These are phyloP conservation scores for Rynchops niger DNA, from an alignment of 2,113 vertebrate species.

Conservation along the genomic window DNA sequence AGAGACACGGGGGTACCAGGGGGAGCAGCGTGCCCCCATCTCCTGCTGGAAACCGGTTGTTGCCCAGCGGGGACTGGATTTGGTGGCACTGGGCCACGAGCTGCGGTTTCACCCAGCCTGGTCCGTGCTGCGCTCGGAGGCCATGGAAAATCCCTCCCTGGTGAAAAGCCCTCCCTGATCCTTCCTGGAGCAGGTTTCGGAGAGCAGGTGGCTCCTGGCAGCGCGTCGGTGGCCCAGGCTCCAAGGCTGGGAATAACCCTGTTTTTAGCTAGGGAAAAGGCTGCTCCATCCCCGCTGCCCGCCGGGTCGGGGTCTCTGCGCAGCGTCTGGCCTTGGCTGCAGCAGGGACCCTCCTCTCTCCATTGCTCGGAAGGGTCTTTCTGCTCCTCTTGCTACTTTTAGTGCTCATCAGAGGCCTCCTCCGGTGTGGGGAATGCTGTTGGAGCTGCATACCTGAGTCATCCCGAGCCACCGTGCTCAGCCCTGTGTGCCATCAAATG, in stretches of 20 bases:
- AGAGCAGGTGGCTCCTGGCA: conserved; percentile 37
- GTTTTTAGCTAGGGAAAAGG: neutral
- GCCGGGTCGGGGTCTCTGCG: neutral
- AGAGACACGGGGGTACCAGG: accelerated
- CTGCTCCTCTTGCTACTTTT: neutral
- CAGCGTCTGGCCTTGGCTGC: accelerated
- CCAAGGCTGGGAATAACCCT: neutral
- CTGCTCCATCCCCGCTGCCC: neutral
- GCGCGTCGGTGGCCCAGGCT: neutral
- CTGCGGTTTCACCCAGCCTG: neutral
- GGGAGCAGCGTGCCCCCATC: accelerated
- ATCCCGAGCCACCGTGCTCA: accelerated
- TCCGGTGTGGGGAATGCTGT: accelerated
- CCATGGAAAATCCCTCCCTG: neutral
- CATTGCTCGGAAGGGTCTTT: neutral
- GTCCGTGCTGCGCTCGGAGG: neutral
- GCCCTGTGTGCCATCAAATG: neutral
- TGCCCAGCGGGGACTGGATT: neutral
- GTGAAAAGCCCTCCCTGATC: conserved; percentile 12
- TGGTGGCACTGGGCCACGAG: neutral
- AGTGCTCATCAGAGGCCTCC: neutral
- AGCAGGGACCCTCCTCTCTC: neutral
- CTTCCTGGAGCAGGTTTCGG: neutral
- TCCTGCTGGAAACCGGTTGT: neutral
- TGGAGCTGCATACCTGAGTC: neutral